Evolutionary conservation across 2,797 vertebrate species (phyloP).

Genomic region (Adrianichthys oophorus): DNA sequence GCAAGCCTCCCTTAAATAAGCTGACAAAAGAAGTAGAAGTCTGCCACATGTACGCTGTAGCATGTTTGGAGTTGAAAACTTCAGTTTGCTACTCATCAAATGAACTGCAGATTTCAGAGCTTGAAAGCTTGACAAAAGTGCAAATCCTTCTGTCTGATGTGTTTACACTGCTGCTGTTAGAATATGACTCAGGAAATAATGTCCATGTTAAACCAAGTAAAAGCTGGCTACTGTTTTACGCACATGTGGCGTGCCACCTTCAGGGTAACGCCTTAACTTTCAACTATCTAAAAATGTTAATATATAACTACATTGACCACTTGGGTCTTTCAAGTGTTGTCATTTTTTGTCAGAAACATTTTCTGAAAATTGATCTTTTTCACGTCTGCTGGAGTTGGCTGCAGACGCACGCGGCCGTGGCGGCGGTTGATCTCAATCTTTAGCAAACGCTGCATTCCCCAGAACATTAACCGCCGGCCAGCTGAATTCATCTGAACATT

Average conservation of each 20-base stretch:
- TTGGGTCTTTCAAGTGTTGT: too few species aligned
- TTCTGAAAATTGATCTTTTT: conserved; percentile 27
- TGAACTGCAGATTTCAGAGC: conserved; percentile 37
- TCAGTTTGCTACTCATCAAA: conserved; percentile 44
- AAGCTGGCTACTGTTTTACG: conserved; percentile 50
- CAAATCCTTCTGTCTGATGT: conserved; percentile 43
- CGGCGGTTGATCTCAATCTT: conserved; percentile 64
- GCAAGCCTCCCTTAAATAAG: conserved; percentile 79
- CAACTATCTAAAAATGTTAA: not conserved
- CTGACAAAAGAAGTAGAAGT: conserved; percentile 60
- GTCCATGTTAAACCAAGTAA: conserved; percentile 52
- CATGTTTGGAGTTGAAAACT: conserved; percentile 52
- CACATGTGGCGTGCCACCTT: conserved; percentile 20
- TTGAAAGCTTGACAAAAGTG: conserved; percentile 26
- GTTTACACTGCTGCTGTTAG: conserved; percentile 25
- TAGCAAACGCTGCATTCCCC: conserved; percentile 66
- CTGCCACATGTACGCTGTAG: conserved; percentile 66
- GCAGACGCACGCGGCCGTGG: conserved; percentile 38
- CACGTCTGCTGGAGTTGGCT: conserved; percentile 38
- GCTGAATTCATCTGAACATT: conserved; percentile 74
- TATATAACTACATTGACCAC: too few species aligned
- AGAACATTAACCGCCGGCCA: conserved; percentile 73
- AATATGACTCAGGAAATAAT: conserved; percentile 23
- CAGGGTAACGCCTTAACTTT: conserved; percentile 27
- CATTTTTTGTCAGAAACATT: conserved; percentile 4